Conservation (phyloP, 2,888 invertebrate genomes). For the Torymus auratus region DNA sequence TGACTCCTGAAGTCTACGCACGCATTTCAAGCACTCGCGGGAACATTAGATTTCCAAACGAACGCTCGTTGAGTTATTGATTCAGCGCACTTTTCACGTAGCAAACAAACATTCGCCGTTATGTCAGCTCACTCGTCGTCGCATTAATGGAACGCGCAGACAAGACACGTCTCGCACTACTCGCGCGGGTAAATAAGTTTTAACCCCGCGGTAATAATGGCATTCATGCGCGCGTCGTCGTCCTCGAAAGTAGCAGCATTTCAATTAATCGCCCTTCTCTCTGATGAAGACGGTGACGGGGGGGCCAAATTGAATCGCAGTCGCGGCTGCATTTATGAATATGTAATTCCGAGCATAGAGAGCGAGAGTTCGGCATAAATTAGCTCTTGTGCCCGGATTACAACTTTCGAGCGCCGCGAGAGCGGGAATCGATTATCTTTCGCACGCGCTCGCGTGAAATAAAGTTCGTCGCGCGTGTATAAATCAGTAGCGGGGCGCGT, state of each 20-base stretch:
- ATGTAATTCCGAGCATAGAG: constrained; percentile 49
- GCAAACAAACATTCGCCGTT: too few relatives aligned
- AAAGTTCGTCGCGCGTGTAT: constrained; percentile 9
- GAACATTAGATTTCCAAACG: too few relatives aligned
- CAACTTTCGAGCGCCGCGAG: constrained; percentile 37
- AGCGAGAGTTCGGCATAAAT: constrained; percentile 44
- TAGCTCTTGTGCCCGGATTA: constrained; percentile 31
- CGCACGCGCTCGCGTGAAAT: constrained; percentile 26
- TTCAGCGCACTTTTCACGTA: too few relatives aligned
- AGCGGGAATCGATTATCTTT: constrained; percentile 37
- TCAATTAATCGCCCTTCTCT: constrained; percentile 49
- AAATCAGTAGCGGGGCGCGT: constrained; percentile 23
- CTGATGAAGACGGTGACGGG: constrained; percentile 11
- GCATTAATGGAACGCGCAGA: too few relatives aligned
- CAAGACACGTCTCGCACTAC: neutral
- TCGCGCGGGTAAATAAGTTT: constrained; percentile 21
- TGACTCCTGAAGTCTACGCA: too few relatives aligned
- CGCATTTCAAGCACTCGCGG: too few relatives aligned
- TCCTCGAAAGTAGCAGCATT: constrained; percentile 31
- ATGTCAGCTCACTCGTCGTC: too few relatives aligned
- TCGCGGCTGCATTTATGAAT: constrained; percentile 57
- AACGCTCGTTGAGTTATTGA: too few relatives aligned
- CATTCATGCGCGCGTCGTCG: constrained; percentile 28
- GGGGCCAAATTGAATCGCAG: constrained; percentile 55
- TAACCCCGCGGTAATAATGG: constrained; percentile 30